Evolutionary conservation across 2,113 vertebrate species (phyloP).

Genomic region (Pholis gunnellus): DNA sequence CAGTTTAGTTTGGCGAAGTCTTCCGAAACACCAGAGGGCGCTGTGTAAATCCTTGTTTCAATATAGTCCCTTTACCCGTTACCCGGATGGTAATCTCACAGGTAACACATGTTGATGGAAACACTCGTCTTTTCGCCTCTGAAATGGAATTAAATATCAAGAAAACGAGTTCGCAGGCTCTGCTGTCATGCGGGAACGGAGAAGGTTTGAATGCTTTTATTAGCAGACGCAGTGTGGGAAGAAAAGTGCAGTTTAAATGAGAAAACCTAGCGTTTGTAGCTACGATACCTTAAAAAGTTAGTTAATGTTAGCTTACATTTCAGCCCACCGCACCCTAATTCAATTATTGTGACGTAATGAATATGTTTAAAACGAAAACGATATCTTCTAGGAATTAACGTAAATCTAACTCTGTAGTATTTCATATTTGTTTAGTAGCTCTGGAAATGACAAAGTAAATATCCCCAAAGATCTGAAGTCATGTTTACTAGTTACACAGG

Average conservation of each 20-base stretch:
- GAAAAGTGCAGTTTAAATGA: background rate
- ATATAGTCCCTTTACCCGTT: background rate
- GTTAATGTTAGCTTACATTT: background rate
- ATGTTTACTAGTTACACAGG: background rate
- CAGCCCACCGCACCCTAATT: background rate
- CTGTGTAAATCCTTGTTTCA: rapidly evolving
- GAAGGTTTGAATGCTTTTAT: slow-evolving; percentile 66
- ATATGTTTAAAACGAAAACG: background rate
- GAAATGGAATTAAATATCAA: slow-evolving; percentile 67
- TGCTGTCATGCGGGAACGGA: slow-evolving; percentile 79
- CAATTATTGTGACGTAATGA: background rate
- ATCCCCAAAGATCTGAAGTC: background rate
- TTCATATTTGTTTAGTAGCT: background rate
- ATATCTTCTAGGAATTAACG: background rate
- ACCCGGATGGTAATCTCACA: slow-evolving; percentile 28
- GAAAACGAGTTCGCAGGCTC: slow-evolving; percentile 72
- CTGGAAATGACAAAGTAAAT: background rate
- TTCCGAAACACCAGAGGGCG: slow-evolving; percentile 61
- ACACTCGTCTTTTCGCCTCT: background rate
- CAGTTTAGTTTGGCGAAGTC: rapidly evolving
- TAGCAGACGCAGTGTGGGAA: background rate
- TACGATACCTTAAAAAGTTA: background rate
- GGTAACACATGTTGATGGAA: slow-evolving; percentile 35
- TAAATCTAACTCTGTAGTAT: background rate
- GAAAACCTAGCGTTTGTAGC: background rate